Evolutionary conservation across 2,888 invertebrate species (phyloP).

Genomic region (Limenitis camilla): DNA sequence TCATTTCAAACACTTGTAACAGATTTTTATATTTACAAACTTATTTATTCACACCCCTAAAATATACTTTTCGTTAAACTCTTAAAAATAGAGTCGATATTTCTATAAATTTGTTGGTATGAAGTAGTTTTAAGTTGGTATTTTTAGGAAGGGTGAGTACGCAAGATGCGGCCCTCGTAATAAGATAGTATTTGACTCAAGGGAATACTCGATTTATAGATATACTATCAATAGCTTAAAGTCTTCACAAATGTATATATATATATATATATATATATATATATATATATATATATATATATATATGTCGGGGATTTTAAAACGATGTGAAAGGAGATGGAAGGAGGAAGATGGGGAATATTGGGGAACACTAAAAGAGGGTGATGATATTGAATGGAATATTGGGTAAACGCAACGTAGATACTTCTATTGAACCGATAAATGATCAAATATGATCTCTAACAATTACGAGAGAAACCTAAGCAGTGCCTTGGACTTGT

Average conservation of each 20-base stretch:
- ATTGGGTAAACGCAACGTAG: no score
- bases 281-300: no score
- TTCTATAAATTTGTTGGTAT: conserved; percentile 10
- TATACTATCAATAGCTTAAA: conserved; percentile 12
- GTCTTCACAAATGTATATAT: conserved; percentile 1
- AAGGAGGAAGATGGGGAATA: no score
- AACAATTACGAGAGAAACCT: no score
- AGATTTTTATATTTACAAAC: conserved; percentile 52
- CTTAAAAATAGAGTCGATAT: conserved; percentile 25
- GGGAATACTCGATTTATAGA: conserved; percentile 41
- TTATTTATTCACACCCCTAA: conserved; percentile 15
- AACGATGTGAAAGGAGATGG: no score
- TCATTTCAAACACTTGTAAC: conserved; percentile 62
- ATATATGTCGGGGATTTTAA: no score
- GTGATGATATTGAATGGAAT: no score
- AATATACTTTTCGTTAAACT: conserved; percentile 14
- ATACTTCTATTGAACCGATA: no score
- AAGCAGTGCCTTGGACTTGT: no score
- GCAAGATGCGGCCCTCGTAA: conserved; percentile 45
- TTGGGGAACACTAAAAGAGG: no score
- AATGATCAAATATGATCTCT: no score
- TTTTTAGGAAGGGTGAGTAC: conserved; percentile 45
- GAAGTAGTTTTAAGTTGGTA: conserved; percentile 13
- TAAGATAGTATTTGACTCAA: conserved; percentile 63
- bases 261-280: not conserved